Conservation (phyloP, 1,140 invertebrate species). For the Aphelenchoides besseyi region DNA sequence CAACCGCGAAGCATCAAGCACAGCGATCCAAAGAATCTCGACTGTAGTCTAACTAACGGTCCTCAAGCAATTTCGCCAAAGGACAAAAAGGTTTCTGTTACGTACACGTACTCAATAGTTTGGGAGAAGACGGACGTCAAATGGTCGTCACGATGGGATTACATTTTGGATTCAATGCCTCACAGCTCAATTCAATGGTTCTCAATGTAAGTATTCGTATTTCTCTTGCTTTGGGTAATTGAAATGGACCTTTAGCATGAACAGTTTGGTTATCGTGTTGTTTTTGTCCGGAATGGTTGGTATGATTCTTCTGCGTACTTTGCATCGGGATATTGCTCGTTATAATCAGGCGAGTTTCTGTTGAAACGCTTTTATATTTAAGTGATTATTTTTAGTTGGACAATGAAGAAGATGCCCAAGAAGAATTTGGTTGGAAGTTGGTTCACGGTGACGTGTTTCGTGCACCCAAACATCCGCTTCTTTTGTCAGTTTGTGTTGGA, state of each 20-base stretch:
- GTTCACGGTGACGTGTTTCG: conserved; percentile 88
- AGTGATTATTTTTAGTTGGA: no score
- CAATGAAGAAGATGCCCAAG: conserved; percentile 84
- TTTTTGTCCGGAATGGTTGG: conserved; percentile 88
- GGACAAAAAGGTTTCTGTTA: conserved; percentile 71
- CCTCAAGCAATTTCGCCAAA: conserved; percentile 70
- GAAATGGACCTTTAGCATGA: conserved; percentile 82
- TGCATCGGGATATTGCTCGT: conserved; percentile 96
- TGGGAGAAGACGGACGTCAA: conserved; percentile 83
- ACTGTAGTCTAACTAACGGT: conserved; percentile 62
- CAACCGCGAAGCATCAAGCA: conserved; percentile 69
- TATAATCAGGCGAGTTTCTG: no score
- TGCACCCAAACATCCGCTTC: conserved; percentile 91
- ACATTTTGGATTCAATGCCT: conserved; percentile 94
- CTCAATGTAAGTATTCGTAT: conserved; percentile 62
- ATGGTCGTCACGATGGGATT: conserved; percentile 99
- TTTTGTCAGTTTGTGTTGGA: conserved; percentile 87
- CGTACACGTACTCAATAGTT: conserved; percentile 81
- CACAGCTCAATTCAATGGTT: conserved; percentile 99
- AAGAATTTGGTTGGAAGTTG: conserved; percentile 98
- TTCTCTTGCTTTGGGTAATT: conserved; percentile 63
- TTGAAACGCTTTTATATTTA: no score
- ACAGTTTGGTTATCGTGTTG: conserved; percentile 69
- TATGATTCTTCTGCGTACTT: conserved; percentile 92
- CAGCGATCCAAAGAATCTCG: conserved; percentile 65